Conservation (phyloP, 2,113 vertebrate species). For the Rhea pennata region DNA sequence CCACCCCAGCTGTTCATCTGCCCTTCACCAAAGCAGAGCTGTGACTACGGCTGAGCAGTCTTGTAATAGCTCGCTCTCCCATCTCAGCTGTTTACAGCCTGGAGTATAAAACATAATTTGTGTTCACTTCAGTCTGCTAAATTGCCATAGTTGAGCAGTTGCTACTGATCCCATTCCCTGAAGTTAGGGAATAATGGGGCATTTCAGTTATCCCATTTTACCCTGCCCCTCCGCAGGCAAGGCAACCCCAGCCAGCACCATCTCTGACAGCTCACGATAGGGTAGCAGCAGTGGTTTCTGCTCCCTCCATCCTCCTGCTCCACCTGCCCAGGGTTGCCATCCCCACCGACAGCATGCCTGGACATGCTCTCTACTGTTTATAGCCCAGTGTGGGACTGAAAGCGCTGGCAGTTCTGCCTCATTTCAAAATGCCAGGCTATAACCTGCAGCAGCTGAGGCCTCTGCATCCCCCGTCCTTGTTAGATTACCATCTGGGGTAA, state of each 20-base stretch:
- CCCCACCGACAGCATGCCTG: not conserved
- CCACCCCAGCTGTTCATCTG: not conserved
- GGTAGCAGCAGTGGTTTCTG: not conserved
- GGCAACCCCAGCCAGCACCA: accelerated
- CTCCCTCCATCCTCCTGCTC: not conserved
- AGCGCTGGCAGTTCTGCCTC: not conserved
- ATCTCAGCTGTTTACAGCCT: not conserved
- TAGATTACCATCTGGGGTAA: not conserved
- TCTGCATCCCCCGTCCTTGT: not conserved
- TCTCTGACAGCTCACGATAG: accelerated
- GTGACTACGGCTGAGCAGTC: not conserved
- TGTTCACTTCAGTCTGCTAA: not conserved
- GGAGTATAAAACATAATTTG: not conserved
- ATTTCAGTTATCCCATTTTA: not conserved
- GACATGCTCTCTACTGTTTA: accelerated
- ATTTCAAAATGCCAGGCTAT: not conserved
- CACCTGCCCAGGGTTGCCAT: not conserved
- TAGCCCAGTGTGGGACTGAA: not conserved
- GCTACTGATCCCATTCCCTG: not conserved
- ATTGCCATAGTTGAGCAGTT: not conserved
- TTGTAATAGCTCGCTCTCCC: not conserved
- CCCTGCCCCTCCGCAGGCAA: accelerated
- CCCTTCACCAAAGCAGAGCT: not conserved
- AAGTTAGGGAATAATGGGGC: not conserved
- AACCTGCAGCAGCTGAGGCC: not conserved